Base-by-base conservation (phyloP, 2,797 vertebrate genomes). In the Fringilla coelebs region DNA sequence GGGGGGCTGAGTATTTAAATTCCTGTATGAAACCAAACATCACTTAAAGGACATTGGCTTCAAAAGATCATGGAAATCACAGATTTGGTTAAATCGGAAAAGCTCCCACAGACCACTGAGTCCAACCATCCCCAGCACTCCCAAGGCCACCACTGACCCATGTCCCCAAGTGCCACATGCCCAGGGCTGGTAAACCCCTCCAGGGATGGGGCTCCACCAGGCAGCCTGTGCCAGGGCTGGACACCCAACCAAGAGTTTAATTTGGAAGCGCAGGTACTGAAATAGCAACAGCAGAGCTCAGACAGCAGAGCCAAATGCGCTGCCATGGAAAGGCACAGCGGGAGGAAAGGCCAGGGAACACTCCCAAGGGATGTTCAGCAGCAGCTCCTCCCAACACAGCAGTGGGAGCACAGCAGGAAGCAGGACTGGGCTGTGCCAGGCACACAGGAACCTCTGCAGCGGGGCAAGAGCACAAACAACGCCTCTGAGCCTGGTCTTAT, bases 311-410 rank as follows among this genome's bases (percentile, higher is more conserved):
- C n/a, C 84, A 40, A 31, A 51, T 0, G 4, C 14, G 41, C n/a
- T 72, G 7, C 75, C 54, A 14, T 5, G 1, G 0, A 60, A 41
- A 60, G 24, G 28, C 17, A 11, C 10, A 6, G 2, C 0, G 3
- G 22, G 16, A 74, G 55, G 1, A 54, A 15, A 11, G 28, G 62
- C 22, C 29, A 38, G 81, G 76, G 16, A 34, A 34, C 18, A 1
- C 13, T 48, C 43, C 12, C 0, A 22, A 17, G 31, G 65, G 57
- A 36, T 24, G 9, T 0, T 31, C 73, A 55, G 2, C 71, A 14
- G 6, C 21, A 45, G 62, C 57, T 48, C 73, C 6, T 43, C n/a
- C 26, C 48, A 45, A 2, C 4, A 12, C 6, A 9, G 58, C 49
- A 17, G 17, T 1, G 31, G 36, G 28, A 29, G 3, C 62, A 32